A percentile compares a stretch with the other conserved stretches of the same genome.
These are phyloP conservation scores for Proterorhinus semilunaris DNA, from an alignment of 2,113 vertebrate genomes.

Conservation along the genomic window DNA sequence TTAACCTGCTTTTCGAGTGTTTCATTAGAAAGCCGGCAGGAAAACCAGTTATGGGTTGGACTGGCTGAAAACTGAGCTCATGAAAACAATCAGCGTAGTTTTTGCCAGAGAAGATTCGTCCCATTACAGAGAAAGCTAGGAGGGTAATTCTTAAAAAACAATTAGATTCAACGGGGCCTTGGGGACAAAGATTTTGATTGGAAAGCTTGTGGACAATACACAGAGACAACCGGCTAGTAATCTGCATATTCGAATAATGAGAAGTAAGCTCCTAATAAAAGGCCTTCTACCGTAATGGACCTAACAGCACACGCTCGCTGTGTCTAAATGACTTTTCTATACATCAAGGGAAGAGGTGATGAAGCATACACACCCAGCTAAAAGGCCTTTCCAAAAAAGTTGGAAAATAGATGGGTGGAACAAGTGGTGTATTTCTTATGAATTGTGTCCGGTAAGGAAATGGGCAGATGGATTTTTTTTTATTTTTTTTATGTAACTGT, in stretches of 20 bases:
- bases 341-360: not conserved
- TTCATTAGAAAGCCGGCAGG: conserved; percentile 13
- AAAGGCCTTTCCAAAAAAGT: not conserved
- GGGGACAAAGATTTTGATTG: conserved; percentile 41
- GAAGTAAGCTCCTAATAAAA: not conserved
- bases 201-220: conserved; percentile 34
- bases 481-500: not conserved
- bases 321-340: not conserved
- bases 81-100: conserved; percentile 39
- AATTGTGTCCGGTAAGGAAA: not conserved
- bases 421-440: not conserved
- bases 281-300: conserved; percentile 15
- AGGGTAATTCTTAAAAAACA: conserved; percentile 45
- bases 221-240: conserved; percentile 20
- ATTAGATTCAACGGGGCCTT: conserved; percentile 43
- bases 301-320: not conserved
- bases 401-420: not conserved
- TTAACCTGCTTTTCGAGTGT: conserved; percentile 33
- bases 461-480: not conserved
- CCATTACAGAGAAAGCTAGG: conserved; percentile 21
- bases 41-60: not conserved
- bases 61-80: conserved; percentile 27
- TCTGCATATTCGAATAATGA: conserved; percentile 5
- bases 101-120: conserved; percentile 19
- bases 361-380: not conserved